Evolutionary conservation across 64 coral and sea anemone species (phyloP).

Genomic region (Actinia equina): DNA sequence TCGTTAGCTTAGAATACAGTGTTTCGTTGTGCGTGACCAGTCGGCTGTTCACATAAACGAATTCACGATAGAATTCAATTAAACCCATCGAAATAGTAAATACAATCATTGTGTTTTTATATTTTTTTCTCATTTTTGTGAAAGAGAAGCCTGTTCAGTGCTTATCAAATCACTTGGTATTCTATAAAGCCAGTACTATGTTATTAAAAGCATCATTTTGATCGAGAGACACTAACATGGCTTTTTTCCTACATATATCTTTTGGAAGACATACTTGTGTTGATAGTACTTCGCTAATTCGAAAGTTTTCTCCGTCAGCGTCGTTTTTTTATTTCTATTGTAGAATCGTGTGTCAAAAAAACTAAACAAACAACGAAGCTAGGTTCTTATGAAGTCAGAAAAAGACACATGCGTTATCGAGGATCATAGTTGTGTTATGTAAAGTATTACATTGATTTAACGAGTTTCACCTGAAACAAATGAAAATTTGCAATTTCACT

Average conservation of each 20-base stretch:
- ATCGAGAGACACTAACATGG: neutral
- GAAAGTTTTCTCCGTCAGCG: constrained; percentile 10
- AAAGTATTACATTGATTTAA: neutral
- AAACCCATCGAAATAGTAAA: neutral
- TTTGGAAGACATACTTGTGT: neutral
- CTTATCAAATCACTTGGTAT: neutral
- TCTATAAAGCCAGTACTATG: neutral
- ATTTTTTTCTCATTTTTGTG: neutral
- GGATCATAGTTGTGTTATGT: neutral
- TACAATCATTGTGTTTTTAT: neutral
- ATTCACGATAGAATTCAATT: constrained; percentile 16
- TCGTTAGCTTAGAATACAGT: neutral
- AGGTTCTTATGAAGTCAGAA: neutral
- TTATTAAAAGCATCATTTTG: neutral
- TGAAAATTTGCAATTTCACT: neutral
- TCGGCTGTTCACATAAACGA: constrained; percentile 19
- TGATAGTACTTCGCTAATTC: neutral
- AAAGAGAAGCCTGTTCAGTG: neutral
- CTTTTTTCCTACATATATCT: neutral
- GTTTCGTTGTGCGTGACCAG: constrained; percentile 19
- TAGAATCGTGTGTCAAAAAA: neutral
- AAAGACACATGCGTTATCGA: neutral
- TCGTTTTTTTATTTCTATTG: neutral
- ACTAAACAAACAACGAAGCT: neutral
- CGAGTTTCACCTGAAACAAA: neutral